Conservation (phyloP, 2,888 invertebrate genomes). For the Ophraella communa region DNA sequence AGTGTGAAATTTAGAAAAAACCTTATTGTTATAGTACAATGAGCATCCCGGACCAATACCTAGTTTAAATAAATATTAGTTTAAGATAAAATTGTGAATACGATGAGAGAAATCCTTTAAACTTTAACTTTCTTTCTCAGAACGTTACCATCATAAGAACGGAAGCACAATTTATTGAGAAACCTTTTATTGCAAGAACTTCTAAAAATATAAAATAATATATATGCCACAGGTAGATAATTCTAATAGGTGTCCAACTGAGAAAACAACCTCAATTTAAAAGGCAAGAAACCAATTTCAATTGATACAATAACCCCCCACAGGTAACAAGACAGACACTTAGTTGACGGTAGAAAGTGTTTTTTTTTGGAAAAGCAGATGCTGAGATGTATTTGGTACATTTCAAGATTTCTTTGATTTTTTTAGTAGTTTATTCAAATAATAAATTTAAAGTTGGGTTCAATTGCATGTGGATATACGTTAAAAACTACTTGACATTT, state of each 20-base stretch:
- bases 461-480: no score
- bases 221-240: conserved; percentile 3
- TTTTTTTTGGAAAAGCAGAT: conserved; percentile 48
- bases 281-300: conserved; percentile 51
- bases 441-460: no score
- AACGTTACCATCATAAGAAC: neutral
- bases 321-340: conserved; percentile 43
- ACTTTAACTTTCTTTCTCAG: neutral
- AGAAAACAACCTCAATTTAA: conserved; percentile 55
- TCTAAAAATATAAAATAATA: conserved; percentile 13
- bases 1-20: no score
- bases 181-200: neutral
- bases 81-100: neutral
- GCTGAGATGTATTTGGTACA: conserved; percentile 20
- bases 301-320: conserved; percentile 52
- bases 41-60: neutral
- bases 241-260: conserved; percentile 51
- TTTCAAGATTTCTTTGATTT: neutral
- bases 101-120: neutral
- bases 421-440: no score
- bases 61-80: neutral
- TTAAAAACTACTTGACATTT: no score
- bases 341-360: conserved; percentile 44
- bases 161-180: neutral
- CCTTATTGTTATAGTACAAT: neutral